phyloP scores from a whole-genome alignment of 2,113 vertebrate genomes.

The Oryzias celebensis region DNA sequence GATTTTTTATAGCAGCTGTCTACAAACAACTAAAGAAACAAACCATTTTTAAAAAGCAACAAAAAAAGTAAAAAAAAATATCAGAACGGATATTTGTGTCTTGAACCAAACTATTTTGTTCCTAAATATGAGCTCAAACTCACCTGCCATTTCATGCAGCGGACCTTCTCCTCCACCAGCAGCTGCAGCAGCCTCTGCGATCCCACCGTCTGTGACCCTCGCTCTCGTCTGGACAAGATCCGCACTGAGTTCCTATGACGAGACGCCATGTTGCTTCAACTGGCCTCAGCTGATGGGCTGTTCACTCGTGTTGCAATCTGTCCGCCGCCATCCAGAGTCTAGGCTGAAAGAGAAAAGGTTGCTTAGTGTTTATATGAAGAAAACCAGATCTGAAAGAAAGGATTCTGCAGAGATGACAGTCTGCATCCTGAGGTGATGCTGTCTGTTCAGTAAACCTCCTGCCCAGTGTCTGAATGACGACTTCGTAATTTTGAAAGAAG shows the following conservation, averaged over 20 bases:
- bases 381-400: background rate
- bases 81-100: background rate
- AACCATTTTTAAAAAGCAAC: too few relatives aligned
- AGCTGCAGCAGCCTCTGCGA: conserved; percentile 94
- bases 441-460: too few relatives aligned
- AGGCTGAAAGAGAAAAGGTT: conserved; percentile 18
- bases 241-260: conserved; percentile 96
- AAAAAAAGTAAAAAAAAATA: background rate
- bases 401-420: too few relatives aligned
- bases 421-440: too few relatives aligned
- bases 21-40: too few relatives aligned
- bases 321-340: conserved; percentile 54
- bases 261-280: conserved; percentile 82
- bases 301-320: conserved; percentile 46
- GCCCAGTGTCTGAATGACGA: too few relatives aligned
- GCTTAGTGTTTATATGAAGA: background rate
- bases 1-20: too few relatives aligned
- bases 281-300: conserved; percentile 49
- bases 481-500: too few relatives aligned
- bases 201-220: conserved; percentile 86
- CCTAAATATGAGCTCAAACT: background rate
- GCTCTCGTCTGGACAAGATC: conserved; percentile 91
- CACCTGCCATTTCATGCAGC: conserved; percentile 98
- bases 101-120: background rate
- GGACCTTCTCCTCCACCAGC: conserved; percentile 96